These are phyloP conservation scores for Boulengerochromis microlepis DNA, from an alignment of 2,113 vertebrate genomes.

Conservation along the genomic window DNA sequence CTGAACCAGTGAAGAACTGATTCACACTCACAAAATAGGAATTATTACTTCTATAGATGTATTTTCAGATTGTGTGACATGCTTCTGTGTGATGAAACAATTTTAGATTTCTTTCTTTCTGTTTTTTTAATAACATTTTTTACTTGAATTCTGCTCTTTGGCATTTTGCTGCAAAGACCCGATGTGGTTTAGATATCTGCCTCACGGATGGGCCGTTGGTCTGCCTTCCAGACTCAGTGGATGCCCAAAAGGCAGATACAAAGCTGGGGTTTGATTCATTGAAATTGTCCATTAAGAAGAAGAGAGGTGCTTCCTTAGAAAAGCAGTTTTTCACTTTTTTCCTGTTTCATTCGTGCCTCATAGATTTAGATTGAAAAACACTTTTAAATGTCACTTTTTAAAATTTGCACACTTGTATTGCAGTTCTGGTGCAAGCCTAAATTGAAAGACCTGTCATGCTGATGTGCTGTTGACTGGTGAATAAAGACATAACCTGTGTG, in stretches of 20 bases:
- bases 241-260: neutral
- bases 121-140: fast-evolving
- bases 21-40: neutral
- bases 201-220: neutral
- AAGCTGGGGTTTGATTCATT: neutral
- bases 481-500: neutral
- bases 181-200: neutral
- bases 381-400: neutral
- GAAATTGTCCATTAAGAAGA: neutral
- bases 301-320: neutral
- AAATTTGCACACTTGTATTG: neutral
- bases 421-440: neutral
- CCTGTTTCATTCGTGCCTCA: neutral
- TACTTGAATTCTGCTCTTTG: neutral
- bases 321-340: neutral
- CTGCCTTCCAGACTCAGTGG: neutral
- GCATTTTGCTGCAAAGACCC: neutral
- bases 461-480: neutral
- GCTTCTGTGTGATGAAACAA: neutral
- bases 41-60: neutral
- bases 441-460: neutral
- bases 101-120: neutral
- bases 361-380: neutral
- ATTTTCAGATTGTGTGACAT: neutral
- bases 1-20: neutral